These are phyloP conservation scores for Mechanitis mazaeus DNA, from an alignment of 2,888 invertebrate genomes.

Conservation along the genomic window DNA sequence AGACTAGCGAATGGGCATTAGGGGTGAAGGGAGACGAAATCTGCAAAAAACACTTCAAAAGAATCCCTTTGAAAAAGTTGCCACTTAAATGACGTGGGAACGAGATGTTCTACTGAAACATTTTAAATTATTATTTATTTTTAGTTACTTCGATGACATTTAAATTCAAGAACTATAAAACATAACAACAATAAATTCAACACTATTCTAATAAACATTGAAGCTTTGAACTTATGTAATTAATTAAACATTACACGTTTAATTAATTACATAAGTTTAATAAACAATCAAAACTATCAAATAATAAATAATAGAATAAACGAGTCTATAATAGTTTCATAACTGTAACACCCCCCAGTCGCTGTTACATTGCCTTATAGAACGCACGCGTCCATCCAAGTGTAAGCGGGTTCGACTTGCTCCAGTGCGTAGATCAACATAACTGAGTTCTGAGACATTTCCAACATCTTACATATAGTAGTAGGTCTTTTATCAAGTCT, in stretches of 20 bases:
- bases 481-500: too few species aligned
- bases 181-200: not conserved
- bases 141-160: not conserved
- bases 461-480: too few species aligned
- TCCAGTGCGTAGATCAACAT: conserved; percentile 41
- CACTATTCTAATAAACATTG: not conserved
- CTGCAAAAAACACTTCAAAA: conserved; percentile 42
- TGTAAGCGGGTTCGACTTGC: conserved; percentile 58
- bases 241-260: too few species aligned
- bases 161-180: too few species aligned
- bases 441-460: conserved; percentile 5
- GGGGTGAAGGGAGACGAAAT: conserved; percentile 48
- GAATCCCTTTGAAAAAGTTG: conserved; percentile 37
- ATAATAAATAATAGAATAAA: too few species aligned
- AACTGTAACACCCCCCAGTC: not conserved
- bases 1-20: conserved; percentile 42
- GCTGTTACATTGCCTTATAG: conserved; percentile 11
- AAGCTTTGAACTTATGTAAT: too few species aligned
- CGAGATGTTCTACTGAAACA: not conserved
- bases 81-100: conserved; percentile 20
- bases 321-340: not conserved
- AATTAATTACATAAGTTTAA: too few species aligned
- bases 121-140: not conserved
- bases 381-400: conserved; percentile 49
- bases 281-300: too few species aligned